phyloP scores from a whole-genome alignment of 2,888 invertebrate species.

The Chrysina gloriosa region DNA sequence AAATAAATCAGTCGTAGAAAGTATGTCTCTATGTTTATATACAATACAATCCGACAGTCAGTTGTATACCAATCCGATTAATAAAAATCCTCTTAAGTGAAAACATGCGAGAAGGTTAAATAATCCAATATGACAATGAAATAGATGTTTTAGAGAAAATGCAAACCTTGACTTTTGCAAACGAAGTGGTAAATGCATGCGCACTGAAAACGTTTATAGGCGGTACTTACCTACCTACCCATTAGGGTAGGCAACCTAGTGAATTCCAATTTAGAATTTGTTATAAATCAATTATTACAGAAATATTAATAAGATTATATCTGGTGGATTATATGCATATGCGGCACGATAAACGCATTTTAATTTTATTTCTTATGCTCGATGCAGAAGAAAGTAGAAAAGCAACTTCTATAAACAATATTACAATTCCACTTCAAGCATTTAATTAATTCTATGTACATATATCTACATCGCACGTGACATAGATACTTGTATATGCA shows the following conservation, averaged over 20 bases:
- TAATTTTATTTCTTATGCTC: not conserved
- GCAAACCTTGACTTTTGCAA: conserved; percentile 15
- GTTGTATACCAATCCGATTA: conserved; percentile 18
- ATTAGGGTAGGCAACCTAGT: not conserved
- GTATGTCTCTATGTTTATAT: not conserved
- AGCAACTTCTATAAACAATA: not conserved
- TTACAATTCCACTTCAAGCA: too few relatives aligned
- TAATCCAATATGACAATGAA: conserved; percentile 24
- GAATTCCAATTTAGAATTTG: not conserved
- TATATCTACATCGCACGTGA: too few relatives aligned
- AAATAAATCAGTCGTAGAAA: not conserved
- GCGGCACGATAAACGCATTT: not conserved
- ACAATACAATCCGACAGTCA: not conserved
- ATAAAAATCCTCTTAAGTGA: conserved; percentile 30
- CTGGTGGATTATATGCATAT: not conserved
- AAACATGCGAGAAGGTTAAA: conserved; percentile 20
- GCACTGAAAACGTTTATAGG: not conserved
- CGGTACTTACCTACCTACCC: not conserved
- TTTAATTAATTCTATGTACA: too few relatives aligned
- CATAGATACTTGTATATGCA: too few relatives aligned
- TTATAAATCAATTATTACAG: not conserved
- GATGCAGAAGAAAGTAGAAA: not conserved
- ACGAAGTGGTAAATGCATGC: not conserved
- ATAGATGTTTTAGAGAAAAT: conserved; percentile 19
- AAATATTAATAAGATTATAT: not conserved